Evolutionary conservation across 2,888 invertebrate species (phyloP).

Genomic region (Andrena hattorfiana): DNA sequence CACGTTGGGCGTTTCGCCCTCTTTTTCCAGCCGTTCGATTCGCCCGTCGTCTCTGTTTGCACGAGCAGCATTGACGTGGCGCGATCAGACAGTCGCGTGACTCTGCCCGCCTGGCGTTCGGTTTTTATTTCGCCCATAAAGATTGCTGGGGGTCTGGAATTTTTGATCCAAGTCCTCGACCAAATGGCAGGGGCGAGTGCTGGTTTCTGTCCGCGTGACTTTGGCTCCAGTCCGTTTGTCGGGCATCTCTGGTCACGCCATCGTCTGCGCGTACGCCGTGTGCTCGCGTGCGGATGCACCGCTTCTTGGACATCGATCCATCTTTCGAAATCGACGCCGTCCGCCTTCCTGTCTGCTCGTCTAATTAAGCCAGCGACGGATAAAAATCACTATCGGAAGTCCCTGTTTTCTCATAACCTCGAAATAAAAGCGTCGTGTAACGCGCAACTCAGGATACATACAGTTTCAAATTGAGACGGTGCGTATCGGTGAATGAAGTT

Average conservation of each 20-base stretch:
- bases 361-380: constrained; percentile 60
- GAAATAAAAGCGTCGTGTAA: neutral
- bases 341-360: constrained; percentile 35
- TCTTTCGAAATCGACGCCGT: constrained; percentile 59
- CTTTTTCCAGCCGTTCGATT: neutral
- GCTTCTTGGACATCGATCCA: constrained; percentile 67
- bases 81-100: constrained; percentile 69
- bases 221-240: constrained; percentile 54
- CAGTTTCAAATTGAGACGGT: neutral
- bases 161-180: constrained; percentile 62
- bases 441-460: neutral
- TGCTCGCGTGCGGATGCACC: constrained; percentile 59
- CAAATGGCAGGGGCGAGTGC: constrained; percentile 50
- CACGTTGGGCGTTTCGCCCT: too few relatives aligned
- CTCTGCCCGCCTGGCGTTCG: constrained; percentile 52
- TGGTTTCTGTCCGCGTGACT: constrained; percentile 62
- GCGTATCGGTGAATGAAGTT: neutral
- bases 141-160: constrained; percentile 59
- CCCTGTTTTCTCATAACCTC: neutral
- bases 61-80: constrained; percentile 26
- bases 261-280: constrained; percentile 11
- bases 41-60: neutral
- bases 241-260: constrained; percentile 62
- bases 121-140: constrained; percentile 68
- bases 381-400: constrained; percentile 30